Evolutionary conservation across 2,113 vertebrate species (phyloP), one percentile per base, ranked within the genome.

Genomic region (Himantopus leucocephalus): DNA sequence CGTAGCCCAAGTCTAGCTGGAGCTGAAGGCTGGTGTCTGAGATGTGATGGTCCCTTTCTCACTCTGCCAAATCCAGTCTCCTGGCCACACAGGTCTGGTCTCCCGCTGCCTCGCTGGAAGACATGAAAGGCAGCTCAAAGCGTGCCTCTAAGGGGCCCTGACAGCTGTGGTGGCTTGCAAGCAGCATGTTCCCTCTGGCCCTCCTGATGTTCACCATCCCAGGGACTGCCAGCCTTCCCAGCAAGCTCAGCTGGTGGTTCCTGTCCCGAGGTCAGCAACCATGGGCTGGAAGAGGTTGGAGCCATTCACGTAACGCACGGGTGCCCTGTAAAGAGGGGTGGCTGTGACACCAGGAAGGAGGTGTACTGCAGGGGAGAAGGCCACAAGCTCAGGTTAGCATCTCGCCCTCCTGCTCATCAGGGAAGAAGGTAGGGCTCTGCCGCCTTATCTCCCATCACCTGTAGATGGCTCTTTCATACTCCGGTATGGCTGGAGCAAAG

Each of bases 381-480:
- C 16, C 34, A 52, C 37, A 9, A 17, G 15, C 43, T 43, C 4
- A 0, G 24, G 11, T 18, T 12, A 76, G 12, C 43, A 24, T 23
- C 62, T 52, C 0, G 1, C 13, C 15, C 29, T 76, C 24, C 48
- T 0, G 10, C 43, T 39, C 78, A 15, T 34, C 20, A 4, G 32
- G 39, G 39, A 53, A 55, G 32, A 87, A 73, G 66, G 41, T 19
- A 71, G 68, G 62, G 62, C 59, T 70, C 19, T 73, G 76, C 47
- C 74, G 88, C 79, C 93, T 81, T 96, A 71, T 94, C 86, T 91
- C 70, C 84, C 92, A 88, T 94, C 85, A 97, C 93, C 93, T 96
- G 92, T 93, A 96, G 94, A 93, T 96, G 96, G 95, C 96, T 95
- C 96, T 95, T 97, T 87, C 72, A 89, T 89, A 63, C 91, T 88